Conservation (phyloP, 2,113 vertebrate genomes). For the Bubo bubo region DNA sequence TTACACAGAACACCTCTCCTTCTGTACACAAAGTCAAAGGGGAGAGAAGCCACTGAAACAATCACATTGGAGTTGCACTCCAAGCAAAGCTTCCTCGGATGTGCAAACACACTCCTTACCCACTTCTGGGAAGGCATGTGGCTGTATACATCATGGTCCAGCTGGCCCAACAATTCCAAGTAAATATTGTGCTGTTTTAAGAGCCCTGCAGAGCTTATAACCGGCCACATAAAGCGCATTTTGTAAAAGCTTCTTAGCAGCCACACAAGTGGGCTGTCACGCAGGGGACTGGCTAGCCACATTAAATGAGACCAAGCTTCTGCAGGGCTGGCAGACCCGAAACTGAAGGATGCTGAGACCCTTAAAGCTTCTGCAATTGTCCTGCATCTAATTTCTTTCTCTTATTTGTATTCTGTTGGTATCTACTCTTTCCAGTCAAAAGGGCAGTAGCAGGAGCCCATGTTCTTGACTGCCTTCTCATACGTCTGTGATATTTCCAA, state of each 20-base stretch:
- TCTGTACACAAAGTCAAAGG: not conserved
- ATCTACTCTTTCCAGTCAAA: not conserved
- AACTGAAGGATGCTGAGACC: not conserved
- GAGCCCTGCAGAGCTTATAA: not conserved
- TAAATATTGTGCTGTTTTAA: not conserved
- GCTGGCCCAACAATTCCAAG: not conserved
- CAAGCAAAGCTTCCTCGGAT: not conserved
- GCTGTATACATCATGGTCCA: not conserved
- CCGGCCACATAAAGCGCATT: rapidly evolving
- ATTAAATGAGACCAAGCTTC: not conserved
- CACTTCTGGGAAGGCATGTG: rapidly evolving
- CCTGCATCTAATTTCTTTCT: not conserved
- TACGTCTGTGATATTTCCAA: not conserved
- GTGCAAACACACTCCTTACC: not conserved
- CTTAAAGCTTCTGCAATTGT: not conserved
- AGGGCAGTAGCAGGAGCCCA: not conserved
- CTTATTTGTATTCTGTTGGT: not conserved
- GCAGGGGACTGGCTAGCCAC: not conserved
- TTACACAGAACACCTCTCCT: not conserved
- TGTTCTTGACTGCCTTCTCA: not conserved
- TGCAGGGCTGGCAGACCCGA: not conserved
- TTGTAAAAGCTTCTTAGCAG: not conserved
- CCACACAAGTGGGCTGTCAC: not conserved
- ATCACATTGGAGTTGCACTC: not conserved
- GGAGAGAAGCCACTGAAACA: not conserved